A percentile compares a stretch with the other conserved stretches of the same genome.
phyloP scores from a whole-genome alignment of 2,888 invertebrate species.

The Aporophyla lueneburgensis region DNA sequence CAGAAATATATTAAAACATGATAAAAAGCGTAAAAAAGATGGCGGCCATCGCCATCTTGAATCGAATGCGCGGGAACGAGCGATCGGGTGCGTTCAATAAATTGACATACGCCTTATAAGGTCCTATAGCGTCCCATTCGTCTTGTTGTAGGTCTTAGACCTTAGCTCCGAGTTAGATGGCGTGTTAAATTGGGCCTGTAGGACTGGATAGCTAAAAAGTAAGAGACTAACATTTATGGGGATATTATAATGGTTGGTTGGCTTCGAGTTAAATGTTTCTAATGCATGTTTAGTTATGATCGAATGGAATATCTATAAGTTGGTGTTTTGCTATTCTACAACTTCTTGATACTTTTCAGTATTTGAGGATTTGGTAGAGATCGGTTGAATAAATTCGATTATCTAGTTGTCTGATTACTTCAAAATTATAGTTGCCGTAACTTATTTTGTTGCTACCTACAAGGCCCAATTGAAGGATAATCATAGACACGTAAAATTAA shows the following conservation, averaged over 20 bases:
- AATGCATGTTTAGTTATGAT: constrained; percentile 37
- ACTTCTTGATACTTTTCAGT: neutral
- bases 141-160: constrained; percentile 80
- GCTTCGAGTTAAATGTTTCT: constrained; percentile 39
- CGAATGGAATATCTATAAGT: neutral
- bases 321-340: neutral
- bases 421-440: neutral
- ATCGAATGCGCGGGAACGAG: constrained; percentile 81
- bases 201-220: constrained; percentile 73
- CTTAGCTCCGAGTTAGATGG: constrained; percentile 78
- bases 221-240: constrained; percentile 57
- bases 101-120: constrained; percentile 88
- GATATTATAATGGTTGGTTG: constrained; percentile 45
- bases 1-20: constrained; percentile 78
- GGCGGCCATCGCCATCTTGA: constrained; percentile 78
- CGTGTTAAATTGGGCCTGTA: constrained; percentile 78
- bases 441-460: neutral
- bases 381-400: constrained; percentile 2
- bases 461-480: constrained; percentile 13
- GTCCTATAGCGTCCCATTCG: constrained; percentile 78
- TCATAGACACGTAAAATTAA: constrained; percentile 32
- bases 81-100: constrained; percentile 83
- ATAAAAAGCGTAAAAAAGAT: constrained; percentile 77
- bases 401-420: neutral
- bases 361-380: neutral